These are phyloP conservation scores for Melanotaenia maccullochi DNA, from an alignment of 2,797 vertebrate genomes.

Conservation along the genomic window DNA sequence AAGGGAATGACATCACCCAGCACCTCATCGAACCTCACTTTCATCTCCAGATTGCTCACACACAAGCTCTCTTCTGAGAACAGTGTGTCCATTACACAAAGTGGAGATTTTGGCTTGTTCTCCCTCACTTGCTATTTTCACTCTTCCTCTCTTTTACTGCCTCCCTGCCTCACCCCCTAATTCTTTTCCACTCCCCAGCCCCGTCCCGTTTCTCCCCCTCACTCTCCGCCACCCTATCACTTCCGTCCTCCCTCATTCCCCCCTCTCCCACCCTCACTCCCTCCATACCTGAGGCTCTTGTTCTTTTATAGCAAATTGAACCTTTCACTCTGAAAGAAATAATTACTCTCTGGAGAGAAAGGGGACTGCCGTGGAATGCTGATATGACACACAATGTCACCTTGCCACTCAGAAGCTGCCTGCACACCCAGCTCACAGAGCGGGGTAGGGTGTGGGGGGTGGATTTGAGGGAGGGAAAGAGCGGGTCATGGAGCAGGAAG, in stretches of 20 bases:
- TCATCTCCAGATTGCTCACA: conserved; percentile 40
- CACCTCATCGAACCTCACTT: conserved; percentile 32
- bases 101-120: conserved; percentile 67
- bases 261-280: conserved; percentile 67
- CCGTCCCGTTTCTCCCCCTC: conserved; percentile 43
- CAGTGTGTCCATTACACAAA: conserved; percentile 75
- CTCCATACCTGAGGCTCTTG: conserved; percentile 87
- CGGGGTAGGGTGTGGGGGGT: conserved; percentile 16
- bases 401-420: conserved; percentile 87
- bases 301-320: conserved; percentile 92
- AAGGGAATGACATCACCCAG: conserved; percentile 66
- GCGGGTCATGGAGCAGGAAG: conserved; percentile 59
- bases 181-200: conserved; percentile 50
- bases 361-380: conserved; percentile 88
- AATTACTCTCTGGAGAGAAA: conserved; percentile 91
- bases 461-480: conserved; percentile 31
- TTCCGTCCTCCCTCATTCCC: conserved; percentile 63
- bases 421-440: conserved; percentile 71
- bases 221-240: conserved; percentile 69
- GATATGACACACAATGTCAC: conserved; percentile 94
- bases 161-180: conserved; percentile 53
- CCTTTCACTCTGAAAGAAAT: conserved; percentile 92
- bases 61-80: conserved; percentile 65
- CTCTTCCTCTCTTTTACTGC: conserved; percentile 25
- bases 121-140: conserved; percentile 49